Base-by-base conservation (phyloP, 2,888 invertebrate genomes). In the Drosophila mayaguana region DNA sequence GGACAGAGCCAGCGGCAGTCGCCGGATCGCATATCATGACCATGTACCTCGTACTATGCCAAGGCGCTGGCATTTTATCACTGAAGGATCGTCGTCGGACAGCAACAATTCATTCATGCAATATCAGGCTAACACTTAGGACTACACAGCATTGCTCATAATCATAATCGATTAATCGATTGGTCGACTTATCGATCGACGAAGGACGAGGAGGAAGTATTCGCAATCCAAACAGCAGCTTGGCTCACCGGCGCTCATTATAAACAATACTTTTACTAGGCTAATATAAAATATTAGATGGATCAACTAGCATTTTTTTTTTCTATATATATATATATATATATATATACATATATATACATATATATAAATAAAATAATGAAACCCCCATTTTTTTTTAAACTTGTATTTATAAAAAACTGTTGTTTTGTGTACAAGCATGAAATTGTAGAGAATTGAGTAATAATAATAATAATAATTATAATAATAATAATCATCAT, bases 21-120 rank as follows among this genome's bases (percentile, higher is more conserved):
- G 7, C 88, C 92, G 40, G 92, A 93, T 74, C 90, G 91, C 63
- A 90, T 92, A 74, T 93, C 93, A 91, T 93, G 93, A 93, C 93
- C 92, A 77, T 91, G 90, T 83, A 89, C 90, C 79, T 78, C 89
- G 72, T 90, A 89, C 76, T 91, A 88, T 82, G 80, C 91, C 60
- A 91, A 91, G 85, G 80, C 91, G 60, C 83, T 91, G 90, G 86
- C 91, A 64, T 91, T 90, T 70, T 83, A 89, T 78, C 91, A 91
- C 65, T 91, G 80, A 83, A 50, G 61, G 40, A 61, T 54, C 48
- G 61, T 71, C 45, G 59, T 50, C 48, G 54, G 48, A 75, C 53
- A 43, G 18, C 50, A 53, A 42, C 55, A 66, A 46, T 63, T 70
- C 60, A 72, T 65, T 48, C 46, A 69, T 54, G 60, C 73, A 82